phyloP scores from a whole-genome alignment of 2,888 invertebrate species.

The Chironomus riparius region DNA sequence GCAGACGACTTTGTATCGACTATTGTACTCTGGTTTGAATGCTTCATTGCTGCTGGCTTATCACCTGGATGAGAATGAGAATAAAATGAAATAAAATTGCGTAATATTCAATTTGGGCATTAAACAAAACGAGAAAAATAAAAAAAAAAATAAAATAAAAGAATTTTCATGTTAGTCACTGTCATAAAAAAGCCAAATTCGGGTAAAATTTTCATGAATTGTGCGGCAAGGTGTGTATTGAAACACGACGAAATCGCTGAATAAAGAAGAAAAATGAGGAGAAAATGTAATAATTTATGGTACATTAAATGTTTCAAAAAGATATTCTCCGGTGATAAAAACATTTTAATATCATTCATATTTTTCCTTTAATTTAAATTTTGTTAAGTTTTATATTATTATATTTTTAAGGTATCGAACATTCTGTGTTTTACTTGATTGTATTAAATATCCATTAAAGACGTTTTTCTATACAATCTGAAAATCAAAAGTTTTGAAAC shows the following conservation, averaged over 20 bases:
- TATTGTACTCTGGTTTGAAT: slow-evolving; percentile 39
- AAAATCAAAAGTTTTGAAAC: too few relatives aligned
- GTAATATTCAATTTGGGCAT: neutral
- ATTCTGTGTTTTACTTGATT: too few relatives aligned
- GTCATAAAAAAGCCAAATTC: too few relatives aligned
- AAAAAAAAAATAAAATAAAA: neutral
- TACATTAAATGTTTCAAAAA: neutral
- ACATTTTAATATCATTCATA: too few relatives aligned
- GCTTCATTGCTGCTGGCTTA: slow-evolving; percentile 42
- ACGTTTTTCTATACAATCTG: too few relatives aligned
- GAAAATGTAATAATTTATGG: neutral
- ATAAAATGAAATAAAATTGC: neutral
- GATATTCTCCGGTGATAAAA: too few relatives aligned
- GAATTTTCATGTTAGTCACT: neutral
- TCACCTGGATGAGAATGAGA: slow-evolving; percentile 34
- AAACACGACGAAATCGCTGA: neutral
- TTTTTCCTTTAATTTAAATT: too few relatives aligned
- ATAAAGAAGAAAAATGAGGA: neutral
- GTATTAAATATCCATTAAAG: too few relatives aligned
- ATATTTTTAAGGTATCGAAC: too few relatives aligned
- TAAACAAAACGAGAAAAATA: neutral
- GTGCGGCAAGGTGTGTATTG: neutral
- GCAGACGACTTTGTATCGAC: slow-evolving; percentile 34
- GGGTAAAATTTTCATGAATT: neutral
- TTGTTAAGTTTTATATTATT: too few relatives aligned